These are phyloP conservation scores for Antennarius striatus DNA, from an alignment of 2,113 vertebrate genomes.

Conservation along the genomic window DNA sequence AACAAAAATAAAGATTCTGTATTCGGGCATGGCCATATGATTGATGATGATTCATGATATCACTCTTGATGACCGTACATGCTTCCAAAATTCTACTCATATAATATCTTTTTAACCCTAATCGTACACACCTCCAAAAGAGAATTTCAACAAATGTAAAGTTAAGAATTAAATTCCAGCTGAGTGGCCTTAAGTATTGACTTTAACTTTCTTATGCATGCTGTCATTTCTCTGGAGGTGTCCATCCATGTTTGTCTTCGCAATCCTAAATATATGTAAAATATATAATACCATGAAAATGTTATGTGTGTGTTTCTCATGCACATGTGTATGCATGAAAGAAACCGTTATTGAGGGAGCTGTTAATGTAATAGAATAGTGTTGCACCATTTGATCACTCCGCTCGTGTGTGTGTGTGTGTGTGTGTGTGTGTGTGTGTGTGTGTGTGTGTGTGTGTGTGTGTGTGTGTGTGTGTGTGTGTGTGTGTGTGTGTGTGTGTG, in stretches of 20 bases:
- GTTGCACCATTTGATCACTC: constrained; percentile 60
- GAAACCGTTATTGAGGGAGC: constrained; percentile 61
- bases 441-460: constrained; percentile 10
- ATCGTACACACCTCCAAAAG: background rate
- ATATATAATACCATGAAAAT: constrained; percentile 13
- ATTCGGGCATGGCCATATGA: no score
- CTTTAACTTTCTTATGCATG: background rate
- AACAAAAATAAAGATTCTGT: background rate
- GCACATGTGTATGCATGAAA: constrained; percentile 40
- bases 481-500: constrained; percentile 24
- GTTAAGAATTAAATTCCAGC: background rate
- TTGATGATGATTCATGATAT: no score
- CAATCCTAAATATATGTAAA: constrained; percentile 3
- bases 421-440: constrained; percentile 10
- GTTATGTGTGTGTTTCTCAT: constrained; percentile 4
- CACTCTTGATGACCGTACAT: no score
- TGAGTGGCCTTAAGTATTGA: background rate
- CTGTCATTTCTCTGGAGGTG: constrained; percentile 2
- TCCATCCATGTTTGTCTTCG: constrained; percentile 4
- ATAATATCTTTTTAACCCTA: constrained; percentile 4
- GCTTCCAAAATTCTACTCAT: no score
- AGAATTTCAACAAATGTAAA: background rate
- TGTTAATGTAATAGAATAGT: constrained; percentile 67
- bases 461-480: constrained; percentile 9
- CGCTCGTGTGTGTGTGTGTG: constrained; percentile 23